Conservation (phyloP, 2,797 vertebrate species). For the Liasis olivaceus region DNA sequence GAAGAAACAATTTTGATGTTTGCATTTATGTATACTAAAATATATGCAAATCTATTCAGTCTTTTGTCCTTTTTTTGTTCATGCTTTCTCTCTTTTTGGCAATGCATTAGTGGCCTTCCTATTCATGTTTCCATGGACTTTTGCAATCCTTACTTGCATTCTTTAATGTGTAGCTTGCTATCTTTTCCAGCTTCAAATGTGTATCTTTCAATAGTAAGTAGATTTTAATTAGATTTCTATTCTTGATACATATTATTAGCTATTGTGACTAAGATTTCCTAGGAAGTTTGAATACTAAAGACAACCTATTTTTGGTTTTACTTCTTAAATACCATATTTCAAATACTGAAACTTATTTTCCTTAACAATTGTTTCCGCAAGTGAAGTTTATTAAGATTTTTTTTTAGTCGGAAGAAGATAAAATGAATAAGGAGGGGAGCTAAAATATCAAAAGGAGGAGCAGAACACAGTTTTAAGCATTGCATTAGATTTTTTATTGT, state of each 20-base stretch:
- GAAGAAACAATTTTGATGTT: background rate
- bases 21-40: background rate
- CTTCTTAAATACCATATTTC: conserved; percentile 13
- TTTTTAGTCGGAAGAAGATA: conserved; percentile 5
- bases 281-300: background rate
- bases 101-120: background rate
- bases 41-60: background rate
- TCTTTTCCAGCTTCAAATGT: background rate
- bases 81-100: background rate
- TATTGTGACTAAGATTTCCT: conserved; percentile 5
- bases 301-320: conserved; percentile 15
- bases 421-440: background rate
- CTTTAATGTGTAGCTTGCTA: background rate
- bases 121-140: background rate
- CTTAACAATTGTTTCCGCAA: conserved; percentile 18
- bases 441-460: background rate
- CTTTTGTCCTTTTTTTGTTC: background rate
- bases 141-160: background rate
- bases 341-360: conserved; percentile 9
- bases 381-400: conserved; percentile 7
- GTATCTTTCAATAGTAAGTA: background rate
- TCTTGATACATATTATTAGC: conserved; percentile 3
- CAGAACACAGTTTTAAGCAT: background rate
- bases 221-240: conserved; percentile 24
- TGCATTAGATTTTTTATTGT: conserved; percentile 24